Evolutionary conservation across 2,888 invertebrate genomes (phyloP).

Genomic region (Tetheella fluctuosa): DNA sequence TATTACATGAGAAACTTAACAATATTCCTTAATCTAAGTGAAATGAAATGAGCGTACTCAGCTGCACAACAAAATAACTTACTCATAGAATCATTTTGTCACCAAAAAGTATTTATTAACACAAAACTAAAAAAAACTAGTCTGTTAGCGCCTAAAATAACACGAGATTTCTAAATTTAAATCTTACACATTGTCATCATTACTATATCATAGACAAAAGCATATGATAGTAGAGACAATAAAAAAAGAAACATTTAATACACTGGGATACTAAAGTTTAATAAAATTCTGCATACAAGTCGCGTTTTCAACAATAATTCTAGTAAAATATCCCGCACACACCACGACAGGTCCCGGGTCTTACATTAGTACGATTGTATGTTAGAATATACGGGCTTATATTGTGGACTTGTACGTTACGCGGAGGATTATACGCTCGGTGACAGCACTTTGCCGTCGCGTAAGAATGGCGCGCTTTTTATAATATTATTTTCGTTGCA

Average conservation of each 20-base stretch:
- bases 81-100: too few species aligned
- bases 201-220: too few species aligned
- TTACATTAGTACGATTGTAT: conserved; percentile 49
- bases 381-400: conserved; percentile 26
- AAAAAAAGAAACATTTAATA: background rate
- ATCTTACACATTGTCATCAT: too few species aligned
- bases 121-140: too few species aligned
- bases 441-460: background rate
- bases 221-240: background rate
- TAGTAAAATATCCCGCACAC: conserved; percentile 35
- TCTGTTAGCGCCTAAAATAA: too few species aligned
- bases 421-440: background rate
- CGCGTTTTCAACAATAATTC: conserved; percentile 37
- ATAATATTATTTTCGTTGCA: too few species aligned
- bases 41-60: too few species aligned
- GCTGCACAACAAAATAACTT: too few species aligned
- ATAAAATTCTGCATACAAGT: background rate
- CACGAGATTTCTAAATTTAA: too few species aligned
- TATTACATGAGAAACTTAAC: too few species aligned
- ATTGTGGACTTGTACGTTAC: background rate
- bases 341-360: conserved; percentile 32
- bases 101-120: too few species aligned
- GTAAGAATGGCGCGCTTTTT: background rate
- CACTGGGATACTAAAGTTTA: background rate
- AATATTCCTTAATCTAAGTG: too few species aligned